These are phyloP conservation scores for Propithecus deckenii DNA, from an alignment of 2,797 vertebrate species.

Conservation along the genomic window DNA sequence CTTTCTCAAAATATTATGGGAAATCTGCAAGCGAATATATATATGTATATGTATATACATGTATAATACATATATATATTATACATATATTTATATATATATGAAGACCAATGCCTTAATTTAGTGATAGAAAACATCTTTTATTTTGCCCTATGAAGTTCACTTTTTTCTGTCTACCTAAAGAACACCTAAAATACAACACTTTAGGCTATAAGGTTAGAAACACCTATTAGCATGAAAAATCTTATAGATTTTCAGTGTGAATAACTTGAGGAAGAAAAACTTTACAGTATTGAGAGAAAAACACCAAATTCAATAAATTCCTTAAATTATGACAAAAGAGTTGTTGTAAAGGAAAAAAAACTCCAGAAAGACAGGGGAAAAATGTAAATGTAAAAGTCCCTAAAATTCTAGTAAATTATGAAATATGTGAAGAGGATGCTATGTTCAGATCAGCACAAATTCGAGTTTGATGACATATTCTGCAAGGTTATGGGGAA, in stretches of 20 bases:
- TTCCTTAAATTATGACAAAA: not conserved
- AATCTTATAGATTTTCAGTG: not conserved
- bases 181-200: not conserved
- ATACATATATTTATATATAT: not conserved
- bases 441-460: not conserved
- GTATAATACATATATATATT: too few species aligned
- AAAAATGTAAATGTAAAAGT: not conserved
- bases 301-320: not conserved
- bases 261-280: not conserved
- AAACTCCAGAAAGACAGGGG: not conserved
- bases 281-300: not conserved
- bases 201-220: not conserved
- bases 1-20: not conserved
- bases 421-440: not conserved
- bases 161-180: not conserved
- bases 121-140: not conserved
- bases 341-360: not conserved
- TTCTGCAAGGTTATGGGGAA: not conserved
- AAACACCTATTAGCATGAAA: not conserved
- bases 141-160: not conserved
- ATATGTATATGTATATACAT: not conserved
- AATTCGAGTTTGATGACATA: not conserved
- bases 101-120: not conserved
- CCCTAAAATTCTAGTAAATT: not conserved
- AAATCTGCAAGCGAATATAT: not conserved